These are phyloP conservation scores for Campoplex nolae DNA, from an alignment of 2,888 invertebrate genomes.

Conservation along the genomic window DNA sequence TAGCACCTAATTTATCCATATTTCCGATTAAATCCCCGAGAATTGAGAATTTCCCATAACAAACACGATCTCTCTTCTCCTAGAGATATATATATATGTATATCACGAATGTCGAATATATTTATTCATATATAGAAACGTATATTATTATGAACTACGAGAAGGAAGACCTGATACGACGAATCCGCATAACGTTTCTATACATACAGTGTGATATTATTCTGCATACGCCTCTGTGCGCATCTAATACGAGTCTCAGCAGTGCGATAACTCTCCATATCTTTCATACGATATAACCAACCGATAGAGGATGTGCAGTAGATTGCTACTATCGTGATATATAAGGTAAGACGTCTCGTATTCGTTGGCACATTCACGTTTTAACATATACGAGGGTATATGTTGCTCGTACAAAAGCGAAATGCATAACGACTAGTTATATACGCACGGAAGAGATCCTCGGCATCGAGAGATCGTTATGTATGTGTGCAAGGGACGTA, in stretches of 20 bases:
- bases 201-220: conserved; percentile 44
- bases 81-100: neutral
- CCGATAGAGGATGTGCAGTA: conserved; percentile 33
- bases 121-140: neutral
- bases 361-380: neutral
- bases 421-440: conserved; percentile 48
- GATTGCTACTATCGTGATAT: conserved; percentile 38
- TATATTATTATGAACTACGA: neutral
- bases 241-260: conserved; percentile 63
- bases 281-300: conserved; percentile 1
- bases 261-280: conserved; percentile 64
- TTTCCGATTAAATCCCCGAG: neutral
- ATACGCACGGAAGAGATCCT: conserved; percentile 52
- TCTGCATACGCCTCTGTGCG: conserved; percentile 43
- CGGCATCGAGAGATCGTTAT: conserved; percentile 12
- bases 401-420: conserved; percentile 9
- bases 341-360: conserved; percentile 24
- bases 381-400: neutral
- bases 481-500: neutral
- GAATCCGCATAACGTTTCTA: conserved; percentile 34
- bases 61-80: neutral
- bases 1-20: conserved; percentile 22
- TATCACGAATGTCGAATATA: neutral
- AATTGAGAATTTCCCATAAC: neutral
- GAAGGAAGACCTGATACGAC: conserved; percentile 9